Evolutionary conservation across 2,888 invertebrate genomes (phyloP).

Genomic region (Dicranocentrus wangi): DNA sequence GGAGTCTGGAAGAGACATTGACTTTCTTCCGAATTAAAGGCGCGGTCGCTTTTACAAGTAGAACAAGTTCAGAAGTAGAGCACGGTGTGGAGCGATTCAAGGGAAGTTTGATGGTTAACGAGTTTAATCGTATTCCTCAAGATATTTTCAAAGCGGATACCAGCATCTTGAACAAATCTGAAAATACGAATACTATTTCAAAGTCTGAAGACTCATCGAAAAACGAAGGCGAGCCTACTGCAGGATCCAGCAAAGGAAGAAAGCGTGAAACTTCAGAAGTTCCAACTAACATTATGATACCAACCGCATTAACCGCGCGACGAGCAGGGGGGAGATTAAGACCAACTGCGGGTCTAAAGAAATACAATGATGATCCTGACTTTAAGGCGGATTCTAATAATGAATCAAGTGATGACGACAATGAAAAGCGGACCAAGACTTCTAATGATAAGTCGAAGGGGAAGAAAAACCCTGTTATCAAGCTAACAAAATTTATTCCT

Average conservation of each 20-base stretch:
- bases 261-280: too few species aligned
- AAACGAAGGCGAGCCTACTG: neutral
- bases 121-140: conserved; percentile 37
- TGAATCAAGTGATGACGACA: neutral
- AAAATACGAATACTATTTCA: neutral
- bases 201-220: neutral
- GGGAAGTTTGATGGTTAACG: neutral
- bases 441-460: neutral
- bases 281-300: too few species aligned
- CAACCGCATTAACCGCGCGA: too few species aligned
- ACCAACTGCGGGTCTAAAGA: too few species aligned
- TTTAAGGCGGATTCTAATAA: neutral
- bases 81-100: too few species aligned
- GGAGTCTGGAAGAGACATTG: conserved; percentile 23
- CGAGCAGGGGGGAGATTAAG: too few species aligned
- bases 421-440: neutral
- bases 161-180: neutral
- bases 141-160: conserved; percentile 31
- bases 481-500: neutral
- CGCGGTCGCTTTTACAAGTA: neutral
- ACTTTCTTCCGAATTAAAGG: conserved; percentile 40
- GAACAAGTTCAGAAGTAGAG: too few species aligned
- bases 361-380: conserved; percentile 4
- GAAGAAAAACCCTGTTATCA: neutral
- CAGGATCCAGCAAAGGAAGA: neutral